Conservation (phyloP, 2,888 invertebrate genomes). For the Scelioninae gen. 2 region DNA sequence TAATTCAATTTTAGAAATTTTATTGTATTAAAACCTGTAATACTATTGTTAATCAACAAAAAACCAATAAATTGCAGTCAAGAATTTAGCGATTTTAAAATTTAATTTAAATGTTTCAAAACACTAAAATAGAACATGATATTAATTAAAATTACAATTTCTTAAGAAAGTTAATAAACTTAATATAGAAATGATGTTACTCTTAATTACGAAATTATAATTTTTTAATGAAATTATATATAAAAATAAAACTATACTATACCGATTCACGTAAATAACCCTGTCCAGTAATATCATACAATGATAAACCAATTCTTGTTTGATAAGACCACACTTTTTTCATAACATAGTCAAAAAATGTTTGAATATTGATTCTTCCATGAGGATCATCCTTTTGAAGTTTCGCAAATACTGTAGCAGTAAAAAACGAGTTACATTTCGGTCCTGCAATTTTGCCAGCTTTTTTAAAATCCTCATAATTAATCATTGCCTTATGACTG, state of each 20-base stretch:
- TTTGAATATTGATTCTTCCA: conserved; percentile 91
- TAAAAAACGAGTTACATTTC: conserved; percentile 88
- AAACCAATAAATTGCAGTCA: too few relatives aligned
- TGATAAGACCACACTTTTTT: conserved; percentile 96
- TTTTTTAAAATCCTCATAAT: conserved; percentile 89
- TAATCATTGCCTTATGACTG: conserved; percentile 89
- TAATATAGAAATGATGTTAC: too few relatives aligned
- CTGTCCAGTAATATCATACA: conserved; percentile 95
- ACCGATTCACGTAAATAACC: conserved; percentile 91
- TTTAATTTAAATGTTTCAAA: too few relatives aligned
- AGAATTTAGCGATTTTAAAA: too few relatives aligned
- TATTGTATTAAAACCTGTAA: too few relatives aligned
- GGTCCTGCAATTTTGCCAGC: conserved; percentile 84
- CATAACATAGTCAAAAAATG: conserved; percentile 96
- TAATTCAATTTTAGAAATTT: too few relatives aligned
- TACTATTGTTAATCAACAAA: too few relatives aligned
- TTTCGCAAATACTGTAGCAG: conserved; percentile 90
- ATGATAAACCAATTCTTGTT: conserved; percentile 92
- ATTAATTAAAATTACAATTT: too few relatives aligned
- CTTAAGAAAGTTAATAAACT: too few relatives aligned
- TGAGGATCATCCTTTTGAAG: conserved; percentile 90
- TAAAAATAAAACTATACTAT: conserved; percentile 39
- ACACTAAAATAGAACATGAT: too few relatives aligned
- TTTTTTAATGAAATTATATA: too few relatives aligned
- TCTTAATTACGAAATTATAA: too few relatives aligned